phyloP scores from a whole-genome alignment of 1,140 invertebrate genomes.

The Euura saliciscinereae region DNA sequence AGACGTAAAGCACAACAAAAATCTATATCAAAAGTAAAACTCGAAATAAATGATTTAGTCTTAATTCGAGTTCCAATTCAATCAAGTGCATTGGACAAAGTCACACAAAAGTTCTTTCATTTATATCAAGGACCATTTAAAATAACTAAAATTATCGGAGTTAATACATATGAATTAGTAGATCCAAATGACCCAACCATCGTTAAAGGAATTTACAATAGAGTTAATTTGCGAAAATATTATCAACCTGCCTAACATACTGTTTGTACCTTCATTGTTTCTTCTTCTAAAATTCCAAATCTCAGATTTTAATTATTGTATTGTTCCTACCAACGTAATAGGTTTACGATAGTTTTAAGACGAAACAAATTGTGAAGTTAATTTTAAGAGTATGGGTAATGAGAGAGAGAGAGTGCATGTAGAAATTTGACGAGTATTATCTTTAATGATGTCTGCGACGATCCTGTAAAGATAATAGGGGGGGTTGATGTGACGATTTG shows the following conservation, averaged over 20 bases:
- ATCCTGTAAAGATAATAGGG: too few relatives aligned
- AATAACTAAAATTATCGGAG: not conserved
- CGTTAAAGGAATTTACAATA: conserved; percentile 3
- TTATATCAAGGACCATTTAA: conserved; percentile 8
- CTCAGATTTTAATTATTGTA: too few relatives aligned
- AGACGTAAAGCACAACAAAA: not conserved
- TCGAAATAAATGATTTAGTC: not conserved
- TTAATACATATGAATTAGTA: not conserved
- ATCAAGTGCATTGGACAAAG: not conserved
- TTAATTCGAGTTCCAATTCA: not conserved
- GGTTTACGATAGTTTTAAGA: too few relatives aligned
- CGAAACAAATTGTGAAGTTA: too few relatives aligned
- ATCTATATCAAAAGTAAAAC: not conserved
- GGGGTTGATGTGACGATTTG: too few relatives aligned
- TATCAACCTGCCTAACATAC: not conserved
- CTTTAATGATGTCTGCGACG: too few relatives aligned
- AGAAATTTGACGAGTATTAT: too few relatives aligned
- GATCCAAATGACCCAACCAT: not conserved
- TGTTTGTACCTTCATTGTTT: too few relatives aligned
- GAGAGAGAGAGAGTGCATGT: too few relatives aligned
- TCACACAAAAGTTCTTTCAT: conserved; percentile 6
- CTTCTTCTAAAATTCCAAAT: too few relatives aligned
- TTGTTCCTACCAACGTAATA: too few relatives aligned
- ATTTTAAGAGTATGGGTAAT: too few relatives aligned
- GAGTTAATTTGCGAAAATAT: conserved; percentile 8